Conservation (phyloP, 2,797 vertebrate genomes). For the Melanotaenia maccullochi region DNA sequence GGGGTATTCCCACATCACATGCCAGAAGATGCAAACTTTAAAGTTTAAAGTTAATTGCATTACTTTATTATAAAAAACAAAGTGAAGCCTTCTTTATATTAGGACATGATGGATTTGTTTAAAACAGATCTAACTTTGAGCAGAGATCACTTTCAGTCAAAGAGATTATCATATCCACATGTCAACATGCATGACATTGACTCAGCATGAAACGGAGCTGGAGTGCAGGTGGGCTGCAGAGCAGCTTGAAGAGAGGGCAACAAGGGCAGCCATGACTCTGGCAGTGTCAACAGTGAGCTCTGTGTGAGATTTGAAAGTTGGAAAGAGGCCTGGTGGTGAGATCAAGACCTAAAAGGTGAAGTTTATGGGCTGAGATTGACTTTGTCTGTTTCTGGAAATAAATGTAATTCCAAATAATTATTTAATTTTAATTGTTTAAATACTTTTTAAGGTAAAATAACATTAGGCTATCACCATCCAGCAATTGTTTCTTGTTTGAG, state of each 20-base stretch:
- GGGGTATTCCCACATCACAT: too few species aligned
- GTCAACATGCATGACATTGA: too few species aligned
- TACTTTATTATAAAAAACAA: not conserved
- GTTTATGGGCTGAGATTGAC: not conserved
- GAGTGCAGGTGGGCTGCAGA: not conserved
- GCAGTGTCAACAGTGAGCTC: not conserved
- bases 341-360: not conserved
- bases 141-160: not conserved
- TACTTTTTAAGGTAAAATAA: not conserved
- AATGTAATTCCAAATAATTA: not conserved
- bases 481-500: not conserved
- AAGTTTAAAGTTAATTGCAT: not conserved
- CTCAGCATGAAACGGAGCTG: not conserved
- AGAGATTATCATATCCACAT: not conserved
- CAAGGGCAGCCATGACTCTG: not conserved
- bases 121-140: not conserved
- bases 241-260: not conserved
- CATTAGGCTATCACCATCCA: too few species aligned
- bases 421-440: not conserved
- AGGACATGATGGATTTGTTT: not conserved
- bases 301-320: not conserved
- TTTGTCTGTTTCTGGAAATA: too few species aligned
- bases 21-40: too few species aligned
- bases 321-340: not conserved
- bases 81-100: not conserved